A percentile compares a stretch with the other conserved stretches of the same genome.
phyloP scores from a whole-genome alignment of 1,140 invertebrate species.

The Hylaeus volcanicus region DNA sequence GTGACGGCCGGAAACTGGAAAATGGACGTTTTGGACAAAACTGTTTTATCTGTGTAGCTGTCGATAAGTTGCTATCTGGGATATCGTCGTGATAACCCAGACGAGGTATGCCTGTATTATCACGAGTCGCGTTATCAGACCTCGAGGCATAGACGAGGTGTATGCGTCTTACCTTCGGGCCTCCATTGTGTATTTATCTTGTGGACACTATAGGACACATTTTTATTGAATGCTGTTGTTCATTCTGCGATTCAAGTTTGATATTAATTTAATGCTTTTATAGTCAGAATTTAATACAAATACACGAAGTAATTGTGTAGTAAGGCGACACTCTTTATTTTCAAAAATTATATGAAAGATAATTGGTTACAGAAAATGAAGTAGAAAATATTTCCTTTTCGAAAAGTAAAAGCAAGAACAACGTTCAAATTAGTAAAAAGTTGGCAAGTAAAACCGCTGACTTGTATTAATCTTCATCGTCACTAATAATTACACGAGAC shows the following conservation, averaged over 20 bases:
- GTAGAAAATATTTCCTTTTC: background rate
- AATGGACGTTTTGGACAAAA: background rate
- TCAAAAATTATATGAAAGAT: background rate
- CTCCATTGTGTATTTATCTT: too few species aligned
- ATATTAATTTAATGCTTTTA: too few species aligned
- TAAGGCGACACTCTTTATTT: background rate
- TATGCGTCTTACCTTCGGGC: too few species aligned
- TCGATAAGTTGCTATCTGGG: constrained; percentile 17
- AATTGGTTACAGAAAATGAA: background rate
- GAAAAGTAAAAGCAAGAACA: background rate
- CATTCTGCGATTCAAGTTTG: too few species aligned
- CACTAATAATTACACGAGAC: constrained; percentile 57
- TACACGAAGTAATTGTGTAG: background rate
- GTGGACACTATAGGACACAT: too few species aligned
- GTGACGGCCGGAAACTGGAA: background rate
- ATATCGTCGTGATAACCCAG: too few species aligned
- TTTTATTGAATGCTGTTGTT: too few species aligned
- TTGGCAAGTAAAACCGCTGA: background rate
- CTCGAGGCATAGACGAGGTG: too few species aligned
- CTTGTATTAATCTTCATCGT: constrained; percentile 68
- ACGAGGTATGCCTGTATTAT: too few species aligned
- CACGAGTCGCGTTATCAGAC: too few species aligned
- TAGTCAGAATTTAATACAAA: background rate
- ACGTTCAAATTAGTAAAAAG: background rate
- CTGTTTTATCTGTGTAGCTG: constrained; percentile 11